These are phyloP conservation scores for Copsychus sechellarum DNA, from an alignment of 2,113 vertebrate species.

Conservation along the genomic window DNA sequence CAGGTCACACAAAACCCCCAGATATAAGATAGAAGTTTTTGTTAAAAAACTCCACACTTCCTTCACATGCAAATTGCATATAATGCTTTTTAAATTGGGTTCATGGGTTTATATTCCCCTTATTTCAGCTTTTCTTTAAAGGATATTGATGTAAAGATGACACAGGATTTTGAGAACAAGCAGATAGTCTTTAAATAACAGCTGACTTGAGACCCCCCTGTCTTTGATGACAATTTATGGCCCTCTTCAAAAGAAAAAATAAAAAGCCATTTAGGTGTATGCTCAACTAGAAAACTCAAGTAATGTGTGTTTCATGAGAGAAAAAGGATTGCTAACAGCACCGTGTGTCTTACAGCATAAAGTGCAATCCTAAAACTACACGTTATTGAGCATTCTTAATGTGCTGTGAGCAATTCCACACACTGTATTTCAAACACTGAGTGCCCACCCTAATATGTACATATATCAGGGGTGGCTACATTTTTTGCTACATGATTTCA, in stretches of 20 bases:
- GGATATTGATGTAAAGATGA: not conserved
- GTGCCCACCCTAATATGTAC: not conserved
- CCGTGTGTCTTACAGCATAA: constrained; percentile 13
- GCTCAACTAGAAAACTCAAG: constrained; percentile 22
- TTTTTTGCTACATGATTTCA: constrained; percentile 3
- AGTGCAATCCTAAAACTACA: constrained; percentile 1
- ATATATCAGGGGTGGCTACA: not conserved
- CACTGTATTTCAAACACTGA: constrained; percentile 28
- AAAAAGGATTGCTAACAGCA: constrained; percentile 21
- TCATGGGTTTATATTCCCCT: not conserved
- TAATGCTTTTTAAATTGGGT: not conserved
- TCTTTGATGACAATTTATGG: constrained; percentile 30
- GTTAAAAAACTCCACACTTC: not conserved
- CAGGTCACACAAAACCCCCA: not conserved
- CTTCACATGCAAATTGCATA: not conserved
- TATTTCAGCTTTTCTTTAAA: not conserved
- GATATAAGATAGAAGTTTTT: not conserved
- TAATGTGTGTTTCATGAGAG: constrained; percentile 13
- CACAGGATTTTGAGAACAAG: not conserved
- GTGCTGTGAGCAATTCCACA: constrained; percentile 31
- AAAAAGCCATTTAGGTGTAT: constrained; percentile 33
- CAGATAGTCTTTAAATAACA: constrained; percentile 14
- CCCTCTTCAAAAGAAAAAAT: not conserved
- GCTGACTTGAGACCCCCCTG: not conserved
- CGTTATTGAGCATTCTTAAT: constrained; percentile 6